phyloP scores from a whole-genome alignment of 2,113 vertebrate species.

The Corythaeola cristata region DNA sequence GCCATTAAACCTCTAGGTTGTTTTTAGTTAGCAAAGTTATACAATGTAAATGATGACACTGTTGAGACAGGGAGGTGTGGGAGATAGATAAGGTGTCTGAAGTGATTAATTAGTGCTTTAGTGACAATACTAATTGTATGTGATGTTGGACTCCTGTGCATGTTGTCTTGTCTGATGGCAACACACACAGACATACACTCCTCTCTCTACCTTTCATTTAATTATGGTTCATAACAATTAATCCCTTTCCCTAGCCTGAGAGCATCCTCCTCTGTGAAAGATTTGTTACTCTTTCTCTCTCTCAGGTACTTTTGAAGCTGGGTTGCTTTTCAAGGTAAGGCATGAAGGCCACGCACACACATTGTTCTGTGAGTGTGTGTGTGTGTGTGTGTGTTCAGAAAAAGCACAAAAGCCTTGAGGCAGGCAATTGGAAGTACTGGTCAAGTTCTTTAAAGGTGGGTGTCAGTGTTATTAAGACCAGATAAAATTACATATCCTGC shows the following conservation, averaged over 20 bases:
- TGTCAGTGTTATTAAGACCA: not conserved
- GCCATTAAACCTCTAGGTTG: not conserved
- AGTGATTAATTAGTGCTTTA: slow-evolving; percentile 26
- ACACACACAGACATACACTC: not conserved
- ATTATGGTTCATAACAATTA: not conserved
- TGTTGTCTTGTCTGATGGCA: not conserved
- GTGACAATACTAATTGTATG: slow-evolving; percentile 27
- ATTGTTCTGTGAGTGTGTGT: too few relatives aligned
- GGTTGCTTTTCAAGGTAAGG: not conserved
- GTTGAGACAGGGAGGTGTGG: not conserved
- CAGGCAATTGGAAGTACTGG: not conserved
- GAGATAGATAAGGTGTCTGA: slow-evolving; percentile 42
- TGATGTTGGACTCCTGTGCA: not conserved
- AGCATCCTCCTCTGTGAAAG: not conserved
- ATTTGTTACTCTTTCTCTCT: not conserved
- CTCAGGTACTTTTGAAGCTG: not conserved
- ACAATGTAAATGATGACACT: not conserved
- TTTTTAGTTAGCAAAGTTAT: not conserved
- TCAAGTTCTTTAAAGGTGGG: not conserved
- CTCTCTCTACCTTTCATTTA: not conserved
- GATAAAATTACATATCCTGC: not conserved
- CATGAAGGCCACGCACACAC: not conserved
- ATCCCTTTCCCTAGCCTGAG: not conserved
- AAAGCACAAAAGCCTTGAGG: not conserved
- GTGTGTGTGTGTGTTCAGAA: not conserved